Evolutionary conservation across 2,888 invertebrate species (phyloP), one percentile per base, ranked within the genome.

Genomic region (Adelognathus sp.): DNA sequence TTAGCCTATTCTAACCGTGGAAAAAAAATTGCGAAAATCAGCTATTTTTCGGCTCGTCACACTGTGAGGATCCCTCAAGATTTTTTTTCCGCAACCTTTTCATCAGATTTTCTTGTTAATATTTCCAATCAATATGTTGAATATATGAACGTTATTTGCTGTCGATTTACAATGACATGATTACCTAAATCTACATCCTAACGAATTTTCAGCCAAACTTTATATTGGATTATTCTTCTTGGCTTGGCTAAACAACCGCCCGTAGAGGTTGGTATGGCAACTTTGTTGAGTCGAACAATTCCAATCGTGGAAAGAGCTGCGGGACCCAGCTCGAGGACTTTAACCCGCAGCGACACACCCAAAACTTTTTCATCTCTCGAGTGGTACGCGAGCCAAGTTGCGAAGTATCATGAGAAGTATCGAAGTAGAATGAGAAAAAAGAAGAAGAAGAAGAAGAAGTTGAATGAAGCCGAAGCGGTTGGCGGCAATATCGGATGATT

Each of bases 311-410:
- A 63, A 72, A 72, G 67, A 67, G 50, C 18, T n/a, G 21, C 1
- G 24, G 5, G 72, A 76, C 41, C 33, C 52, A 56, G 60, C 60
- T 11, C 14, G 36, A 72, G 76, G 63, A 27, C 63, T 72, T 72
- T 79, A 33, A 41, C 56, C 39, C 50, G 29, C 56, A 31, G 24
- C 31, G 78, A 66, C 78, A 79, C 77, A 61, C 79, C 72, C 61
- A 54, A 72, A 79, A 79, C 71, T 76, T 79, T 76, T 79, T 79
- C 79, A 79, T 79, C 29, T 50, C 76, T 72, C 76, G 79, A 79
- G 79, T 76, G 74, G 71, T 56, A 58, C 77, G 63, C 77, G 75
- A 50, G 50, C 21, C 24, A 69, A 81, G 81, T 67, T 79, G n/a
- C n/a, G 71, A 74, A 46, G 58, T 66, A 72, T 39, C n/a, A 69